Percentiles rank a stretch among this genome's conserved stretches.
These are phyloP conservation scores for Heterochromis multidens DNA, from an alignment of 2,113 vertebrate species.

Conservation along the genomic window DNA sequence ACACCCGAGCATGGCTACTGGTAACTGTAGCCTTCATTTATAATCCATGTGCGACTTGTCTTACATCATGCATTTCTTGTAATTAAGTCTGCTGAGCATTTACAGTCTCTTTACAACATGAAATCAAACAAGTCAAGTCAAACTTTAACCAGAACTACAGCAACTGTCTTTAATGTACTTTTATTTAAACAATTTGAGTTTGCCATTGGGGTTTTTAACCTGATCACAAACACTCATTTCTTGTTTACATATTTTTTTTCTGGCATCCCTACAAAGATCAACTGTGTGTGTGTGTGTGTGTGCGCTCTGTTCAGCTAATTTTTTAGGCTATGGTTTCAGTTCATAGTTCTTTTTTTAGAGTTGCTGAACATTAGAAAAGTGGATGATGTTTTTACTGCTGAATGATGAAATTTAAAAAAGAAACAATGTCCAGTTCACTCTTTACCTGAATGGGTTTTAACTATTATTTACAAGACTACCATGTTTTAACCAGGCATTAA, in stretches of 20 bases:
- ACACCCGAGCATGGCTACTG: background rate
- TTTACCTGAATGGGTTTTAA: background rate
- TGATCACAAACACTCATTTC: background rate
- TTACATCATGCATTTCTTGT: background rate
- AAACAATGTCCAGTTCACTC: background rate
- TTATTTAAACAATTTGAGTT: background rate
- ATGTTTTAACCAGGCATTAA: background rate
- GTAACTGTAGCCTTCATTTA: constrained; percentile 7
- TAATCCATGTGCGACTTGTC: constrained; percentile 7
- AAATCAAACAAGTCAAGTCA: background rate
- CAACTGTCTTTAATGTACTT: background rate
- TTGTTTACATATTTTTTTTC: background rate
- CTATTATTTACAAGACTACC: background rate
- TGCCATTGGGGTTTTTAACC: background rate
- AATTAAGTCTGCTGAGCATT: background rate
- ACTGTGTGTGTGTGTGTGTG: too few relatives aligned
- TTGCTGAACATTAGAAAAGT: background rate
- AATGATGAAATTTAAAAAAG: background rate
- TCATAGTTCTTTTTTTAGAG: background rate
- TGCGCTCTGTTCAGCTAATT: background rate
- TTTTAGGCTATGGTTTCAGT: background rate
- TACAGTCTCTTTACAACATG: background rate
- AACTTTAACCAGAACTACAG: background rate
- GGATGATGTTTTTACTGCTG: background rate
- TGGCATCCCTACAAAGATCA: background rate